Evolutionary conservation across 2,888 invertebrate species (phyloP).

Genomic region (Byasa hedistus): DNA sequence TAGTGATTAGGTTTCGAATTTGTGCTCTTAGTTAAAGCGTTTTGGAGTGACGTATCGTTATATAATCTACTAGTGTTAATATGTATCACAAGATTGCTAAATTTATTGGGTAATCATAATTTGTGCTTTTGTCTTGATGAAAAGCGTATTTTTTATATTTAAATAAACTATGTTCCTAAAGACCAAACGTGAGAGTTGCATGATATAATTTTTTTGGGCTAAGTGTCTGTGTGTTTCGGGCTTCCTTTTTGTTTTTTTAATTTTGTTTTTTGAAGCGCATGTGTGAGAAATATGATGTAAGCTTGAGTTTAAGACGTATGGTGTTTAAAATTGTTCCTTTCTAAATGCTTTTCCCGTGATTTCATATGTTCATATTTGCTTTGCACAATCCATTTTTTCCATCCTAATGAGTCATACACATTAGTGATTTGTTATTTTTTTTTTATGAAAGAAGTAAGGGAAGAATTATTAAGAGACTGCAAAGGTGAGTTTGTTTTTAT

Average conservation of each 20-base stretch:
- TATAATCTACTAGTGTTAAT: conserved; percentile 39
- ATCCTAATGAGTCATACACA: conserved; percentile 36
- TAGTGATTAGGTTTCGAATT: conserved; percentile 33
- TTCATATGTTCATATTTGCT: conserved; percentile 77
- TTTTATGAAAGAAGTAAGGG: conserved; percentile 4
- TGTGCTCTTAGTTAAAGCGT: conserved; percentile 32
- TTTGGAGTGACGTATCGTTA: conserved; percentile 64
- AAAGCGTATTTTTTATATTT: conserved; percentile 49
- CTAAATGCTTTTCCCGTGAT: conserved; percentile 72
- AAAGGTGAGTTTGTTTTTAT: conserved; percentile 34
- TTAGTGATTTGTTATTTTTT: conserved; percentile 8
- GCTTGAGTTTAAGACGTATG: conserved; percentile 47
- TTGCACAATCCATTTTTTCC: conserved; percentile 66
- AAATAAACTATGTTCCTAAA: conserved; percentile 70
- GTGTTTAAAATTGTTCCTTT: conserved; percentile 43
- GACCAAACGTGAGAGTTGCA: conserved; percentile 79
- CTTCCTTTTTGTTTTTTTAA: conserved; percentile 57
- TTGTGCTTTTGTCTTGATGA: conserved; percentile 48
- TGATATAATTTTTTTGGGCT: conserved; percentile 64
- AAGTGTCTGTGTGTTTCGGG: conserved; percentile 57
- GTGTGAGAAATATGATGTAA: conserved; percentile 68
- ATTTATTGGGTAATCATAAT: conserved; percentile 76
- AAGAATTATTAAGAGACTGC: background rate
- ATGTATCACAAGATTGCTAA: conserved; percentile 73
- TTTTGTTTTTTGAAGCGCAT: conserved; percentile 63